Evolutionary conservation across 2,888 invertebrate species (phyloP), one percentile per base, ranked within the genome.

Genomic region (Monopis laevigella): DNA sequence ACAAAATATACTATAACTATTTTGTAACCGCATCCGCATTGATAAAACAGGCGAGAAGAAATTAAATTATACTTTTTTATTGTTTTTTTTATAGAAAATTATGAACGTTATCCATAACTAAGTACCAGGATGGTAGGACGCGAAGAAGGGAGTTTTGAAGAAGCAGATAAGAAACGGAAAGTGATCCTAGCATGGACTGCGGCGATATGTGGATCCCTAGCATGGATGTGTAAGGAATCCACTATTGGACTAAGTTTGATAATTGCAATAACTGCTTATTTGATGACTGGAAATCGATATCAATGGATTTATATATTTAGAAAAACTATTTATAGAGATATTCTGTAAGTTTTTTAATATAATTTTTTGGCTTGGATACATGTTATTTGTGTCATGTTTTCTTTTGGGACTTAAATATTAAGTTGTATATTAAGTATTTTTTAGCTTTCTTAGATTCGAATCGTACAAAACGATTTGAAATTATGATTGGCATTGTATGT

Each of bases 261-360:
- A 4, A 64, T 58, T 0, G 45, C 66, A 2, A n/a, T 65, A 0
- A 55, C 66, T 1, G 52, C 58, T 0, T 78, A 69, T 43, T 58
- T 81, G 36, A 54, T 78, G 59, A 75, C 75, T 0, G 78, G 81
- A 0, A 62, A 75, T 43, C 56, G 80, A 48, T 78, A 80, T 46
- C 78, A 82, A 48, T 82, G 81, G 81, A 49, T 80, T 21, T 78
- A 77, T 48, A 77, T 81, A 8, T 72, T 70, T 65, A 64, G 61
- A 51, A 77, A 74, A 54, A 81, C 81, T 0, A 57, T 62, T 39
- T 58, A 59, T 14, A 60, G 81, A 32, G 81, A 82, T 51, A 52
- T 65, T 46, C 52, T 62, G 81, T 82, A 36, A 73, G 77, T 77
- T 2, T 38, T 14, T 36, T n/a, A n/a, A n/a, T n/a, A n/a, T n/a